Base-by-base conservation (phyloP, 2,113 vertebrate genomes). In the Solea solea region DNA sequence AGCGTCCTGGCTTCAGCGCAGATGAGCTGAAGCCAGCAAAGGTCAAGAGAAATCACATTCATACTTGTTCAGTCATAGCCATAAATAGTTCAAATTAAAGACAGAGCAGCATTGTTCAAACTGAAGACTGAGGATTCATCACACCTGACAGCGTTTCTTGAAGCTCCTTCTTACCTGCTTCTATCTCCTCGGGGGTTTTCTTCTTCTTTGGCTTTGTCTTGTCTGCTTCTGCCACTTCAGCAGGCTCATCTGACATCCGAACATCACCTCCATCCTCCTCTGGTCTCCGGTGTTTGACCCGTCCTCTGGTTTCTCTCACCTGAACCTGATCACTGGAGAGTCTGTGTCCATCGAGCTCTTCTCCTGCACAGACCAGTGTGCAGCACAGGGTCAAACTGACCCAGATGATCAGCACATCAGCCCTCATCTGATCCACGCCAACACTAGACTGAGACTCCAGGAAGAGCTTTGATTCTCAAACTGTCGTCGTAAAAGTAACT, bases 111-210 rank as follows among this genome's bases (percentile, higher is more conserved):
- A 13, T 25, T 42, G 7, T 34, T 34, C 14, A 28, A 51, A 2
- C 13, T 4, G 53, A 4, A 10, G 54, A 25, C 46, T 21, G 2
- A 21, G 1, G 21, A 16, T 42, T 14, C 14, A 27, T 50, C 51
- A n/a, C 34, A 59, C 60, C 56, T 48, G 45, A 48, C 14, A 14
- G 9, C 12, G 21, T 74, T 68, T 64, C 48, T 0, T 16, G 9
- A 10, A 3, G 14, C n/a, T 60, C 53, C 44, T 5, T 25, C 85
- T 83, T 88, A 94, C 94, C 93, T 91, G 89, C 92, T 69, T 91
- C 87, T 1, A 92, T 68, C 44, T 93, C 92, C 64, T 94, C 90
- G 9, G 91, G 85, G 40, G 91, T 90, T 78, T 93, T 94, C 86
- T 92, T 95, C 79, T 84, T 88, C 74, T 91, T 92, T 27, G 85